phyloP scores from a whole-genome alignment of 2,797 vertebrate species.

The Meriones psammophilus region DNA sequence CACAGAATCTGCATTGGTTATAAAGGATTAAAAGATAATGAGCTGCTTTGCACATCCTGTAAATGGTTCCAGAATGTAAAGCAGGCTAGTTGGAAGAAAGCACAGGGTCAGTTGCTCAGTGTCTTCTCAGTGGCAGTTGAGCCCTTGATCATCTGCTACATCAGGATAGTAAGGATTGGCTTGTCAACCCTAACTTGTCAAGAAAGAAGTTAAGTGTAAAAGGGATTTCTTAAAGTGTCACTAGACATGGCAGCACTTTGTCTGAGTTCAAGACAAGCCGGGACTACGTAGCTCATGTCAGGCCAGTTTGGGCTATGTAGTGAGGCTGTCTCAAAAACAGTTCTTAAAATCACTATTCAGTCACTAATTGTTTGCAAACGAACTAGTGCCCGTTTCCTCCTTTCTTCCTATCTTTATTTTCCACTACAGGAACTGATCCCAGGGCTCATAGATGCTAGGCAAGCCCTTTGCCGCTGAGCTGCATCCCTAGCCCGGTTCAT shows the following conservation, averaged over 20 bases:
- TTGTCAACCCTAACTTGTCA: constrained; percentile 42
- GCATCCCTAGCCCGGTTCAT: neutral
- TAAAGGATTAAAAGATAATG: neutral
- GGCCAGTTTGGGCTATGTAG: neutral
- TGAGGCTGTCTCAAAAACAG: neutral
- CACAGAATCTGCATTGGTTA: constrained; percentile 18
- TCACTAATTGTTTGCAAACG: constrained; percentile 13
- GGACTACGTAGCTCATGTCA: neutral
- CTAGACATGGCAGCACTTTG: too few relatives aligned
- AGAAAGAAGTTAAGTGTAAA: constrained; percentile 23
- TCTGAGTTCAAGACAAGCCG: neutral
- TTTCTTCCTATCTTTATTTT: neutral
- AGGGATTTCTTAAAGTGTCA: constrained; percentile 28
- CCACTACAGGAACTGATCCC: neutral
- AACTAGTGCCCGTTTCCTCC: neutral
- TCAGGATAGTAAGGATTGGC: neutral
- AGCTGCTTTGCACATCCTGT: neutral
- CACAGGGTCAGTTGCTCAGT: neutral
- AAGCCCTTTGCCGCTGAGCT: neutral
- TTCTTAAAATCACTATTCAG: neutral
- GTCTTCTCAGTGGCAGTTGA: neutral
- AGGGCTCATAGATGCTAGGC: neutral
- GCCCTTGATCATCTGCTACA: neutral
- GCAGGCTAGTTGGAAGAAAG: constrained; percentile 34
- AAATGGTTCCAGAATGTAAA: constrained; percentile 55